Conservation (phyloP, 2,888 invertebrate genomes). For the Meloe dianella region DNA sequence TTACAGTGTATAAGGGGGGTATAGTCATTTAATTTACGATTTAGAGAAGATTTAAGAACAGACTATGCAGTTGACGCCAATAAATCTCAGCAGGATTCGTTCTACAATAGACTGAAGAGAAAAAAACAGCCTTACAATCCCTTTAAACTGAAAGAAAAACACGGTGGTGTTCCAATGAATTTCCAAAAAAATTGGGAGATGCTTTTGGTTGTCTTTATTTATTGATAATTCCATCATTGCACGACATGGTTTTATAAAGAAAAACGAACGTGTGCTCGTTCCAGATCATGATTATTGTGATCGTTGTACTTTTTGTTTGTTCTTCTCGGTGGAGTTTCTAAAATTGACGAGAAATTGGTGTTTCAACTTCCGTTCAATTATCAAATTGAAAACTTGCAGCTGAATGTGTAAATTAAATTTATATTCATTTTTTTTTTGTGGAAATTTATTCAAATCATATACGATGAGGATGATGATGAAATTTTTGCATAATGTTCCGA, state of each 20-base stretch:
- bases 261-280: background rate
- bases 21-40: slow-evolving; percentile 18
- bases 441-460: slow-evolving; percentile 5
- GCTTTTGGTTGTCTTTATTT: background rate
- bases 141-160: background rate
- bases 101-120: background rate
- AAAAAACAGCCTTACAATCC: background rate
- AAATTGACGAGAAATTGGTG: background rate
- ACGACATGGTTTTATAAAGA: background rate
- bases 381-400: background rate
- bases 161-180: background rate
- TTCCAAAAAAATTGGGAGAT: background rate
- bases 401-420: background rate
- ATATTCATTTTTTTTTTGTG: background rate
- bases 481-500: background rate
- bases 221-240: background rate
- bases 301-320: background rate
- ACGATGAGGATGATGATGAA: background rate
- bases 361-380: slow-evolving; percentile 8
- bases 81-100: slow-evolving; percentile 13
- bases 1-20: background rate
- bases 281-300: background rate
- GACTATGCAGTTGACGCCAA: slow-evolving; percentile 18
- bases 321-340: background rate
- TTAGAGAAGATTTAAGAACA: slow-evolving; percentile 21